These are phyloP conservation scores for Phaonia tiefii DNA, from an alignment of 2,888 invertebrate species.

Conservation along the genomic window DNA sequence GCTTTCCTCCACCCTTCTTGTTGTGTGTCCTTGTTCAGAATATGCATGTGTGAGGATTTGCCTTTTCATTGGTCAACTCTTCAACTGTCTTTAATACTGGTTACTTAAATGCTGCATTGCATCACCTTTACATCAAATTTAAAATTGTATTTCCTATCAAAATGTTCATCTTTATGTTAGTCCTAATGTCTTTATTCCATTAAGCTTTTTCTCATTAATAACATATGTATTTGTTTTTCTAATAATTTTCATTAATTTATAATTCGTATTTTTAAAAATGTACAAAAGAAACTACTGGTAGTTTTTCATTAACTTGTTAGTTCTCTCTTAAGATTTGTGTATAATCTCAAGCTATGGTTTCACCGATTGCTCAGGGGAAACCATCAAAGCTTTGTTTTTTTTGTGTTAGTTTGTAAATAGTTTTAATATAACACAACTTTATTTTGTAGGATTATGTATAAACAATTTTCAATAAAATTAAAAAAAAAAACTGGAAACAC, in stretches of 20 bases:
- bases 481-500: constrained; percentile 18
- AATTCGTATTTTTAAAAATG: constrained; percentile 40
- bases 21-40: constrained; percentile 3
- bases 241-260: constrained; percentile 34
- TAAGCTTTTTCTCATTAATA: neutral
- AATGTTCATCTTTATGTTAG: neutral
- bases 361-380: neutral
- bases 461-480: constrained; percentile 22
- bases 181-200: neutral
- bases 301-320: constrained; percentile 39
- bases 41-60: too few relatives aligned
- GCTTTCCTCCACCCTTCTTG: neutral
- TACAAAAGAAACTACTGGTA: constrained; percentile 53
- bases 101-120: constrained; percentile 5
- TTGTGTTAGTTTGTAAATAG: constrained; percentile 52
- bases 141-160: too few relatives aligned
- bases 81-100: too few relatives aligned
- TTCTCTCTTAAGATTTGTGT: constrained; percentile 50
- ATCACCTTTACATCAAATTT: neutral
- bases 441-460: neutral
- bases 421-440: constrained; percentile 22
- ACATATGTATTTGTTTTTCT: too few relatives aligned
- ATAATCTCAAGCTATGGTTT: constrained; percentile 33
- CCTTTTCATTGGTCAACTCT: constrained; percentile 13
- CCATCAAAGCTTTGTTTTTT: constrained; percentile 30